Evolutionary conservation across 2,888 invertebrate genomes (phyloP).

Genomic region (Drosophila kuntzei): DNA sequence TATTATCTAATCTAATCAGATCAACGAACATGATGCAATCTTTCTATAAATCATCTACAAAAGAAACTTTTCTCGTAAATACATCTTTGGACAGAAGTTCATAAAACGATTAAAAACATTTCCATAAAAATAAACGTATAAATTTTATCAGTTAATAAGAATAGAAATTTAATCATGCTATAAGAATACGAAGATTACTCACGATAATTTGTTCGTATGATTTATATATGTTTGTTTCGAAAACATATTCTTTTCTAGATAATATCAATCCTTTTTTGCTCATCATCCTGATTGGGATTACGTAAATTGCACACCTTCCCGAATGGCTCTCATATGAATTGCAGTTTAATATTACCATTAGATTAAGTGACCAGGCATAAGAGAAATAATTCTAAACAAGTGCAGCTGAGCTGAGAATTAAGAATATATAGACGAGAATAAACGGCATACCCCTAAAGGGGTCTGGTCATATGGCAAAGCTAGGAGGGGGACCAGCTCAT

Average conservation of each 20-base stretch:
- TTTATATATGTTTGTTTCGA: neutral
- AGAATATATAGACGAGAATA: neutral
- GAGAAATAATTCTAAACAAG: conserved; percentile 4
- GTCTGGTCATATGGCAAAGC: conserved; percentile 17
- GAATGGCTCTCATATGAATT: neutral
- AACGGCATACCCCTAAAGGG: conserved; percentile 5
- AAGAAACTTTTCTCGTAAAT: neutral
- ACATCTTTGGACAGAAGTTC: neutral
- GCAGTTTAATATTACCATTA: neutral
- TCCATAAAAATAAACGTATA: neutral
- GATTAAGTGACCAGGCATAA: neutral
- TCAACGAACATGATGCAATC: neutral
- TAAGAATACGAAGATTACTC: neutral
- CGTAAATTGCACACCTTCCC: neutral
- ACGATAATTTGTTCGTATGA: neutral
- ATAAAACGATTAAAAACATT: neutral
- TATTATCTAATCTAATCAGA: conserved; percentile 15
- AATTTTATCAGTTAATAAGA: neutral
- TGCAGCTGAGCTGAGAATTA: neutral
- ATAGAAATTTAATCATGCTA: neutral
- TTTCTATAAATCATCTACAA: neutral
- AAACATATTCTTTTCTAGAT: neutral
- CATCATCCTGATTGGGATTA: neutral
- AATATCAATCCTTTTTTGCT: neutral
- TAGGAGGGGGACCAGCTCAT: conserved; percentile 29